Percentiles rank a stretch among this genome's conserved stretches.
These are phyloP conservation scores for Strix aluco DNA, from an alignment of 2,113 vertebrate genomes.

Conservation along the genomic window DNA sequence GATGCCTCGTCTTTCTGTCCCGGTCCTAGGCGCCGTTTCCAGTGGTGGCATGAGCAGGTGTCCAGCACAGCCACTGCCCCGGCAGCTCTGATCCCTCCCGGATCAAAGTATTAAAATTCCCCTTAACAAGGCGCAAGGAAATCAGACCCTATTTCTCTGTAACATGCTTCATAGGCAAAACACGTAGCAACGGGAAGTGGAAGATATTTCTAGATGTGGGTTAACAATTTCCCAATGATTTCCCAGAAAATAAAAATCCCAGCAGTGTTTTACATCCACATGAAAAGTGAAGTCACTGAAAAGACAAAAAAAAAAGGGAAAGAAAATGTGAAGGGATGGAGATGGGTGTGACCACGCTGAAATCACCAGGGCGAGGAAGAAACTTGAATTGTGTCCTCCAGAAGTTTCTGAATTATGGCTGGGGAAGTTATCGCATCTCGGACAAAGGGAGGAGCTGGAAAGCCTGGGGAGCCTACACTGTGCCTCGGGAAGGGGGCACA, in stretches of 20 bases:
- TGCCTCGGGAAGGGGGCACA: not conserved
- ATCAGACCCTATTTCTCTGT: rapidly evolving
- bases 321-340: not conserved
- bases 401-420: not conserved
- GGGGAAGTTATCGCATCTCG: not conserved
- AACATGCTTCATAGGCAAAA: not conserved
- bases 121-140: not conserved
- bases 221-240: not conserved
- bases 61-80: not conserved
- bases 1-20: not conserved
- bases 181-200: rapidly evolving
- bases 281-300: not conserved
- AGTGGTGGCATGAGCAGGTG: rapidly evolving
- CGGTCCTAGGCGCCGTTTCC: rapidly evolving
- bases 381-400: not conserved
- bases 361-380: not conserved
- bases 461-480: not conserved
- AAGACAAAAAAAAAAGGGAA: not conserved
- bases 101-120: not conserved
- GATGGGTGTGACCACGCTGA: not conserved
- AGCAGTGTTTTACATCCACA: not conserved
- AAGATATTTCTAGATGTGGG: not conserved
- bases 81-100: not conserved
- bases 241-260: not conserved
- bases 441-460: not conserved